These are phyloP conservation scores for Scortum barcoo DNA, from an alignment of 2,113 vertebrate genomes.

Conservation along the genomic window DNA sequence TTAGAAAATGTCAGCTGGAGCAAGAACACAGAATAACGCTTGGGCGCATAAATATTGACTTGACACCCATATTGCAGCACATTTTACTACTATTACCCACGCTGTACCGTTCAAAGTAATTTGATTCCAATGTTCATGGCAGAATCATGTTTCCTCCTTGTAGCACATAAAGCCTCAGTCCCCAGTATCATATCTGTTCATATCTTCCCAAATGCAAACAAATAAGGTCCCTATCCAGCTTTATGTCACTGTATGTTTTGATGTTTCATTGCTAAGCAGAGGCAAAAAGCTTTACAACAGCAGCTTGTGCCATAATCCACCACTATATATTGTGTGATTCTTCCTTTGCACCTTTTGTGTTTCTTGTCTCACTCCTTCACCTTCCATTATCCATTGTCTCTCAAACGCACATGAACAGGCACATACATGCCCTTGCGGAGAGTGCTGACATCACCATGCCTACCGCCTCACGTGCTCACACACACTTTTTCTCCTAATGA, in stretches of 20 bases:
- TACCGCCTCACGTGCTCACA: constrained; percentile 1
- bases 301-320: constrained; percentile 8
- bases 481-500: constrained; percentile 32
- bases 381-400: not conserved
- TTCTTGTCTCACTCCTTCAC: not conserved
- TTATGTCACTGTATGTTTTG: constrained; percentile 20
- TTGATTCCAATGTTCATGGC: constrained; percentile 41
- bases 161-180: constrained; percentile 12
- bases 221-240: constrained; percentile 30
- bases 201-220: constrained; percentile 23
- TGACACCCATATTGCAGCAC: constrained; percentile 47
- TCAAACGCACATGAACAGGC: constrained; percentile 2
- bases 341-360: not conserved
- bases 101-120: constrained; percentile 60
- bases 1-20: constrained; percentile 70
- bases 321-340: constrained; percentile 11
- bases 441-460: constrained; percentile 26
- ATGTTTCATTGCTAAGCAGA: constrained; percentile 17
- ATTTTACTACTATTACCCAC: constrained; percentile 51
- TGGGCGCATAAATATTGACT: constrained; percentile 58
- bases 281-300: not conserved
- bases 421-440: constrained; percentile 10
- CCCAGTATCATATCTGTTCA: constrained; percentile 27
- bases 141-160: constrained; percentile 38
- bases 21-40: constrained; percentile 21